These are phyloP conservation scores for Mimachlamys varia DNA, from an alignment of 2,888 invertebrate genomes.

Conservation along the genomic window DNA sequence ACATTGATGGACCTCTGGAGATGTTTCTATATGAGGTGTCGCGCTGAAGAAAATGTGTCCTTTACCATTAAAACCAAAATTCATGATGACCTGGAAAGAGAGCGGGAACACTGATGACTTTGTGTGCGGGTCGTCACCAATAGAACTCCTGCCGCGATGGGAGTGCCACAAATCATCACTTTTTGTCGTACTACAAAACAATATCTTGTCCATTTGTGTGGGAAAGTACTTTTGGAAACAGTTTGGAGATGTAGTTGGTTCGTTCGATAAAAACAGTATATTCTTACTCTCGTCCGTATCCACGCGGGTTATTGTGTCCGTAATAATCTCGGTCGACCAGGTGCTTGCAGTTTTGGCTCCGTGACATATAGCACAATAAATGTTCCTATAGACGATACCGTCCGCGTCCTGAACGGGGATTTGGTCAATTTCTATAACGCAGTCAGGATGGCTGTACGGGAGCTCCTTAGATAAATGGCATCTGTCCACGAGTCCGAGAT, in stretches of 20 bases:
- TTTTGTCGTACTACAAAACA: slow-evolving; percentile 53
- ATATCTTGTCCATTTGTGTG: slow-evolving; percentile 49
- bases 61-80: slow-evolving; percentile 76
- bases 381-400: slow-evolving; percentile 71
- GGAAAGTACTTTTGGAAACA: slow-evolving; percentile 56
- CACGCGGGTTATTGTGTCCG: slow-evolving; percentile 58
- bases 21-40: slow-evolving; percentile 41
- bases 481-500: not conserved
- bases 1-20: slow-evolving; percentile 52
- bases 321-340: slow-evolving; percentile 65
- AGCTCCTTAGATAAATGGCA: not conserved
- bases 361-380: slow-evolving; percentile 71
- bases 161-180: slow-evolving; percentile 41
- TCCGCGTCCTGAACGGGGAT: slow-evolving; percentile 68
- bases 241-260: slow-evolving; percentile 47
- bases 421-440: slow-evolving; percentile 58
- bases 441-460: slow-evolving; percentile 15
- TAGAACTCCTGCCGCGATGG: slow-evolving; percentile 38
- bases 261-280: slow-evolving; percentile 53
- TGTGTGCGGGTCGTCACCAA: slow-evolving; percentile 5
- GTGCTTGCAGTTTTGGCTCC: slow-evolving; percentile 52
- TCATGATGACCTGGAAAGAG: slow-evolving; percentile 73
- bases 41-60: slow-evolving; percentile 71
- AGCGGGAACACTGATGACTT: slow-evolving; percentile 62
- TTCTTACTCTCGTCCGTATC: slow-evolving; percentile 55